A percentile compares a stretch with the other conserved stretches of the same genome.
phyloP scores from a whole-genome alignment of 2,888 invertebrate genomes.

The Hydriomena furcata region DNA sequence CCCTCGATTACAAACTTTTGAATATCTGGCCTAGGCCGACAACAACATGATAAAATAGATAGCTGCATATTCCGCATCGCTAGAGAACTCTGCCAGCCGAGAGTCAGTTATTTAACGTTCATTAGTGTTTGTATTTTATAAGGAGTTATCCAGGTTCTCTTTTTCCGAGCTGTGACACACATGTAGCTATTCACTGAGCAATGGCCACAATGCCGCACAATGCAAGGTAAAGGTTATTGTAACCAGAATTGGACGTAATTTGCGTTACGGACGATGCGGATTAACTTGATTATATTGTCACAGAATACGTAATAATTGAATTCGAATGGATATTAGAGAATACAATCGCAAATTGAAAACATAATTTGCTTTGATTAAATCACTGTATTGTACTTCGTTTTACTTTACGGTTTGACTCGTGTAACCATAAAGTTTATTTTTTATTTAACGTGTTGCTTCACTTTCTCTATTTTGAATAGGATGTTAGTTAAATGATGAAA shows the following conservation, averaged over 20 bases:
- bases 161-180: conserved; percentile 11
- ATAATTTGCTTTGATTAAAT: conserved; percentile 35
- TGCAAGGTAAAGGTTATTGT: conserved; percentile 79
- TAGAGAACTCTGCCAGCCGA: too few relatives aligned
- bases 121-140: neutral
- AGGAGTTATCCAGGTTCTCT: conserved; percentile 10
- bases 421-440: neutral
- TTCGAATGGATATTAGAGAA: conserved; percentile 35
- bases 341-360: conserved; percentile 28
- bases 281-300: conserved; percentile 48
- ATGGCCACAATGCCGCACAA: conserved; percentile 54
- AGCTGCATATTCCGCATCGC: too few relatives aligned
- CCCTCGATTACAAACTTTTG: too few relatives aligned
- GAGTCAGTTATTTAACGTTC: too few relatives aligned
- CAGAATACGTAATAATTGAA: conserved; percentile 16
- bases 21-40: too few relatives aligned
- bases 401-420: conserved; percentile 4
- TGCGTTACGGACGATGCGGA: conserved; percentile 51
- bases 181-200: conserved; percentile 20
- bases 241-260: conserved; percentile 61
- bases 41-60: too few relatives aligned
- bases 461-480: conserved; percentile 20
- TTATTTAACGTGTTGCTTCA: conserved; percentile 12
- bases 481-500: neutral
- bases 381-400: conserved; percentile 19